These are phyloP conservation scores for Drosophila bifasciata DNA, from an alignment of 1,140 invertebrate species.

Conservation along the genomic window DNA sequence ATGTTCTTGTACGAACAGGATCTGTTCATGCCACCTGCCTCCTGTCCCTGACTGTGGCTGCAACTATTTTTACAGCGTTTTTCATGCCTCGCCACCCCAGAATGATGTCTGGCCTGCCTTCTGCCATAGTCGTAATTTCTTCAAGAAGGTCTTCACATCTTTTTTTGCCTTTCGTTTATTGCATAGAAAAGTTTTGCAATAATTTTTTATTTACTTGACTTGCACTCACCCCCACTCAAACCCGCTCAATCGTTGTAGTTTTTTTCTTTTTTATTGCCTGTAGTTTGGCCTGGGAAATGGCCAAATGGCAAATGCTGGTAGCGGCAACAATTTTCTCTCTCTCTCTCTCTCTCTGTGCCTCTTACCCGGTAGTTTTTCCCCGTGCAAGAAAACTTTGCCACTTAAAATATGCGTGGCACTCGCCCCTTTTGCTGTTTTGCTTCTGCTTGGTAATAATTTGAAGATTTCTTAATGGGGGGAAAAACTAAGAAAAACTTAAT, in stretches of 20 bases:
- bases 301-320: conserved; percentile 67
- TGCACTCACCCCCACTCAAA: conserved; percentile 7
- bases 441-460: conserved; percentile 49
- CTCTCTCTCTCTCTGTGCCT: not conserved
- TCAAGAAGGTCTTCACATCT: conserved; percentile 52
- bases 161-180: conserved; percentile 66
- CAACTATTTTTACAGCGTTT: conserved; percentile 75
- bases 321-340: conserved; percentile 69
- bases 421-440: conserved; percentile 16
- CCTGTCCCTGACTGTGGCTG: conserved; percentile 35
- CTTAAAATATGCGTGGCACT: conserved; percentile 73
- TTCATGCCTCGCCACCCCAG: conserved; percentile 65
- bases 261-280: conserved; percentile 73
- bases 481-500: conserved; percentile 47
- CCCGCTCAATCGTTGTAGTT: conserved; percentile 22
- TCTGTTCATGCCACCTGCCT: not conserved
- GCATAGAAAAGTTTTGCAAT: conserved; percentile 74
- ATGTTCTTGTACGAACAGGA: conserved; percentile 28
- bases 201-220: conserved; percentile 78
- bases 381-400: conserved; percentile 52
- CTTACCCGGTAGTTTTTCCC: too few relatives aligned
- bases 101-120: not conserved
- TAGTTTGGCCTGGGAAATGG: conserved; percentile 47
- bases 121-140: conserved; percentile 16
- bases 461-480: conserved; percentile 46